Evolutionary conservation across 1,140 invertebrate genomes (phyloP).

Genomic region (Drosophila nikananu): DNA sequence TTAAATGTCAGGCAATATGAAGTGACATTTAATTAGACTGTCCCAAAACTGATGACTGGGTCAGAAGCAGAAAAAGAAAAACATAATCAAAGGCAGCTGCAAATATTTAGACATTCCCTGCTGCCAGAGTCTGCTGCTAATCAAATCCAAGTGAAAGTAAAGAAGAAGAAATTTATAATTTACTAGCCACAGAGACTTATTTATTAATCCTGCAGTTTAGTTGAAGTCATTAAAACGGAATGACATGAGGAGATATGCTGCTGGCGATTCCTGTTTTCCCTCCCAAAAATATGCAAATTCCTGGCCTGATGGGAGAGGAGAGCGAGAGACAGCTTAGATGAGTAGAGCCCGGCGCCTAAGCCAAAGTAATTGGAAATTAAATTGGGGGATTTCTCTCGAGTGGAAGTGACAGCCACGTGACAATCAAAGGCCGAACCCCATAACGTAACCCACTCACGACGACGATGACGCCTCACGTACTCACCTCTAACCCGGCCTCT

Average conservation of each 20-base stretch:
- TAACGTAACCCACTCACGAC: conserved; percentile 23
- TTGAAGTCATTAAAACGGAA: conserved; percentile 43
- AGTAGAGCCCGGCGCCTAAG: conserved; percentile 24
- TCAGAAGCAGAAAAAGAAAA: conserved; percentile 9
- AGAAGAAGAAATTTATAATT: conserved; percentile 35
- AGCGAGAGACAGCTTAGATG: conserved; percentile 8
- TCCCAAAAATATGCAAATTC: conserved; percentile 46
- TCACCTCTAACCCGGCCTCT: not conserved
- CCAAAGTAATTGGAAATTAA: conserved; percentile 69
- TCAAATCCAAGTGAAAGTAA: conserved; percentile 45
- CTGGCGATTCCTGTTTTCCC: not conserved
- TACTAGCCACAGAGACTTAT: conserved; percentile 23
- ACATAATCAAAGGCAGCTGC: conserved; percentile 7
- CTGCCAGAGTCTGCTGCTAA: conserved; percentile 6
- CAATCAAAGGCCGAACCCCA: conserved; percentile 31
- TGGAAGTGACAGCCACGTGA: conserved; percentile 45
- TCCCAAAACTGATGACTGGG: conserved; percentile 50
- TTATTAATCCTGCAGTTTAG: conserved; percentile 60
- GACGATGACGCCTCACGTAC: conserved; percentile 13
- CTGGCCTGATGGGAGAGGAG: not conserved
- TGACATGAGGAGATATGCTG: conserved; percentile 1
- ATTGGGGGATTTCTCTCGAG: conserved; percentile 51
- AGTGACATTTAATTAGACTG: conserved; percentile 65
- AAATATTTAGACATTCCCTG: conserved; percentile 1
- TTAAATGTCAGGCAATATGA: conserved; percentile 47